Base-by-base conservation (phyloP, 2,888 invertebrate species). In the Xestia rhomboidea region DNA sequence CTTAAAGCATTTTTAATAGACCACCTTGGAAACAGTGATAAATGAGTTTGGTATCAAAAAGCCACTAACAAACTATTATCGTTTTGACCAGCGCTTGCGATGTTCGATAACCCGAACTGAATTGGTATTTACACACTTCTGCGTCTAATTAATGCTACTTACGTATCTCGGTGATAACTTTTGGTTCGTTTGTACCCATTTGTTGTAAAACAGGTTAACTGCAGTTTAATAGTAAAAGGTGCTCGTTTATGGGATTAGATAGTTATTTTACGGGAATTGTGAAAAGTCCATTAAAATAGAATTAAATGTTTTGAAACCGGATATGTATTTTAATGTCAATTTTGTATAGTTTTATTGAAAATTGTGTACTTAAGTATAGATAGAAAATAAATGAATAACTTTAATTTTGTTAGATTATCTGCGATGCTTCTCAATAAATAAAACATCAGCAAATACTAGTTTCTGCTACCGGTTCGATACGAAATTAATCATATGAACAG, bases 1-100 rank as follows among this genome's bases (percentile, higher is more conserved):
- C 82, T 76, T 86, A 75, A 62, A 82, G 57, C 72, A 54, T 85
- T 89, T 87, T 80, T 89, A 88, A 91, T 89, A 87, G 88, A 87
- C 87, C 88, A 87, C 85, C 85, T 67, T 69, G 34, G 75, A 71
- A 74, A 77, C n/a, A 69, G 46, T 86, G 85, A 86, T 89, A 77
- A 85, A 89, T 88, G 85, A 76, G 81, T 84, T 74, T 66, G 62
- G 51, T 73, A 63, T 76, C 72, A 79, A 85, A 54, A 87, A 77
- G 30, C 69, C 34, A 60, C 68, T 34, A 73, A 86, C 74, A 84
- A 30, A 79, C 75, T 79, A 78, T 84, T 68, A 81, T 75, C 66
- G 44, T 76, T 82, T 75, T 64, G 68, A 74, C 73, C 73, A 63
- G 54, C 54, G 62, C 46, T 68, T 73, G 73, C 78, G 63, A 72